phyloP scores from a whole-genome alignment of 2,888 invertebrate species.

The Heliconius ethilla region DNA sequence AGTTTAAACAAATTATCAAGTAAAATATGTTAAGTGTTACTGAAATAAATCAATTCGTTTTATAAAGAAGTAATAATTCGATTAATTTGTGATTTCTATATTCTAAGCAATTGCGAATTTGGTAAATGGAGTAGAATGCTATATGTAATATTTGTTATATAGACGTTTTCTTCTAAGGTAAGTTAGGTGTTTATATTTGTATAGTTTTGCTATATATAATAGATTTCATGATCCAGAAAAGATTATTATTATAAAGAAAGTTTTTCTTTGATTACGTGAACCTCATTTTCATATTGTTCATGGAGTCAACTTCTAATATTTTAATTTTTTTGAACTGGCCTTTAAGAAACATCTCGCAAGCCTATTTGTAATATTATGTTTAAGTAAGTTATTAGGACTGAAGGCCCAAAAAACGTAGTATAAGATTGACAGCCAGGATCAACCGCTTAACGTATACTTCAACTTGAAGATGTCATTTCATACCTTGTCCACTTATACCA shows the following conservation, averaged over 20 bases:
- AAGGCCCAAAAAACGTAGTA: not conserved
- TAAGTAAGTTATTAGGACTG: not conserved
- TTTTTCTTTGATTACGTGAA: not conserved
- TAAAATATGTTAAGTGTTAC: not conserved
- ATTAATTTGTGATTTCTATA: not conserved
- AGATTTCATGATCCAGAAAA: not conserved
- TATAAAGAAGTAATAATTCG: not conserved
- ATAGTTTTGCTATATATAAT: not conserved
- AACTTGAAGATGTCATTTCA: not conserved
- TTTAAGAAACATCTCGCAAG: not conserved
- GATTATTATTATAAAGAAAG: not conserved
- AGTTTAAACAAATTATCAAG: not conserved
- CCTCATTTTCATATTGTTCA: not conserved
- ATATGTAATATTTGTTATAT: not conserved
- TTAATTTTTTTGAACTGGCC: not conserved
- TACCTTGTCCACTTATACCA: not conserved
- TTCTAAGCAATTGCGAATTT: conserved; percentile 3
- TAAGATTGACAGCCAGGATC: not conserved
- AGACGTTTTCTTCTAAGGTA: not conserved
- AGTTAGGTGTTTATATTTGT: not conserved
- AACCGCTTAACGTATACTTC: not conserved
- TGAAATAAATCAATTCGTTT: conserved; percentile 16
- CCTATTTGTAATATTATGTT: not conserved
- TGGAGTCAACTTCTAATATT: not conserved
- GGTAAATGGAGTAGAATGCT: not conserved